A percentile compares a stretch with the other conserved stretches of the same genome.
Conservation (phyloP, 1,140 invertebrate species). For the Drosophila lini region DNA sequence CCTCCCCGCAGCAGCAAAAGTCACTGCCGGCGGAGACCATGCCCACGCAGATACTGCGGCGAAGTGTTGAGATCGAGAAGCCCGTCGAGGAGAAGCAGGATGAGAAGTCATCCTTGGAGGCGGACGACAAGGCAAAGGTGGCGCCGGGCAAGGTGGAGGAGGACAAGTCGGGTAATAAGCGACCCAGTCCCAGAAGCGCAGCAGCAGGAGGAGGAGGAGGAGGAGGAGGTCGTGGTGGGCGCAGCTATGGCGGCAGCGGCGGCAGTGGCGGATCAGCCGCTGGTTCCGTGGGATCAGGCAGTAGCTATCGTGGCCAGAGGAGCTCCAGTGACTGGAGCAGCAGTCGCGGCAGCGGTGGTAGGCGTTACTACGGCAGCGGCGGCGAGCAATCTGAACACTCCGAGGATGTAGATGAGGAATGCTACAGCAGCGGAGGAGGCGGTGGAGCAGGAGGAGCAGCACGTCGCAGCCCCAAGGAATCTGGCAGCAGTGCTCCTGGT, state of each 20-base stretch:
- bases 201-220: conserved; percentile 36
- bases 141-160: conserved; percentile 17
- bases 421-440: conserved; percentile 55
- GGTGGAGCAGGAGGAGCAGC: conserved; percentile 21
- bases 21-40: conserved; percentile 41
- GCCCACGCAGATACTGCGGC: conserved; percentile 75
- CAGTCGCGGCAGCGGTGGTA: conserved; percentile 40
- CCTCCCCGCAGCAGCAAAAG: conserved; percentile 32
- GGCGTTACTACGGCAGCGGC: conserved; percentile 69
- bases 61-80: conserved; percentile 62
- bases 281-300: conserved; percentile 79
- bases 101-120: conserved; percentile 14
- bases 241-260: conserved; percentile 52
- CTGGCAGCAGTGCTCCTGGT: conserved; percentile 18
- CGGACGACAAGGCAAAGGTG: conserved; percentile 52
- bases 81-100: conserved; percentile 41
- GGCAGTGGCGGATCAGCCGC: conserved; percentile 52
- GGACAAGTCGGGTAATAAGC: conserved; percentile 53
- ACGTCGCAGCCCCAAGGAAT: conserved; percentile 65
- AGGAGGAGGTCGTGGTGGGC: conserved; percentile 42
- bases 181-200: conserved; percentile 80
- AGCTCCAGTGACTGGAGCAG: conserved; percentile 67
- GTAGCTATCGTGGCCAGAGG: conserved; percentile 61
- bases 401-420: conserved; percentile 77
- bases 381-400: conserved; percentile 77